A percentile compares a stretch with the other conserved stretches of the same genome.
Evolutionary conservation across 1,140 invertebrate species (phyloP).

Genomic region (Lepidurus arcticus): DNA sequence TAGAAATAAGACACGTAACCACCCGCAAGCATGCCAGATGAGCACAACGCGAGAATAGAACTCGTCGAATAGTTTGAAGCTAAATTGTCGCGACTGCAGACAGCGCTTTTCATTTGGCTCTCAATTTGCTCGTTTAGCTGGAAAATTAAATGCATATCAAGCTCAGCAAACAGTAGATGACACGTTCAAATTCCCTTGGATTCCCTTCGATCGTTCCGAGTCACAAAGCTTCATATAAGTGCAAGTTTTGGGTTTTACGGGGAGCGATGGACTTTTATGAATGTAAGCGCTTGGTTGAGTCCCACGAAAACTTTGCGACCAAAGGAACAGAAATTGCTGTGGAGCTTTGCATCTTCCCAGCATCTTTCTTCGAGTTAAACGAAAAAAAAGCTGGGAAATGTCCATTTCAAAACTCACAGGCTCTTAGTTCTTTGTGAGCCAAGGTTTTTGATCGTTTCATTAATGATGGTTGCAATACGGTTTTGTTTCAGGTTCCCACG

Average conservation of each 20-base stretch:
- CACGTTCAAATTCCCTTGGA: neutral
- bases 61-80: neutral
- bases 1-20: neutral
- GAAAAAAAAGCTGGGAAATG: neutral
- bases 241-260: neutral
- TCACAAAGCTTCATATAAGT: neutral
- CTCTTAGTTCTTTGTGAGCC: neutral
- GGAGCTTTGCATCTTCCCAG: too few species aligned
- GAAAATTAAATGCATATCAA: slow-evolving; percentile 2
- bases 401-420: neutral
- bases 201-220: neutral
- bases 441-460: neutral
- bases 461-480: neutral
- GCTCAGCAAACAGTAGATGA: neutral
- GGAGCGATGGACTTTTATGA: neutral
- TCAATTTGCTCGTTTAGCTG: neutral
- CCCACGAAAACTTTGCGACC: neutral
- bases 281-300: neutral
- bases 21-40: neutral
- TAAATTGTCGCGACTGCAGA: neutral
- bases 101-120: neutral
- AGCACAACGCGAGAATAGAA: neutral
- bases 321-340: neutral
- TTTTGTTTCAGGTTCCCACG: neutral
- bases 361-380: too few species aligned